Percentiles rank a stretch among this genome's conserved stretches.
Evolutionary conservation across 2,888 invertebrate species (phyloP).

Genomic region (Eudasyphora cyanicolor): DNA sequence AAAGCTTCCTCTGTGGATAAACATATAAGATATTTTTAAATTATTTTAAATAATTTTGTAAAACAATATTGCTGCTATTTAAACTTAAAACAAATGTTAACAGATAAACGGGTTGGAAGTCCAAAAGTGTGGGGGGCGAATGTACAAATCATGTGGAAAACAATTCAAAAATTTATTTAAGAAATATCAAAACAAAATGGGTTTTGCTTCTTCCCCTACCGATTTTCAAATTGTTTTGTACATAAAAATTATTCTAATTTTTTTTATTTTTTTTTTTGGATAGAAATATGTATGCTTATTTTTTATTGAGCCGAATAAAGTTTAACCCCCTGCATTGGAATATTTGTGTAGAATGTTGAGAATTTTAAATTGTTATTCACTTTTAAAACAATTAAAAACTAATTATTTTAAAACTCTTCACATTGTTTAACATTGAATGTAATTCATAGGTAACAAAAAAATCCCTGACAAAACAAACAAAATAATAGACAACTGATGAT

Average conservation of each 20-base stretch:
- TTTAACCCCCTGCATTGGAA: not conserved
- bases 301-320: not conserved
- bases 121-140: not conserved
- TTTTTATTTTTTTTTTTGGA: too few species aligned
- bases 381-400: not conserved
- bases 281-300: too few species aligned
- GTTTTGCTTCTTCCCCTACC: too few species aligned
- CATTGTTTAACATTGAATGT: too few species aligned
- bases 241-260: not conserved
- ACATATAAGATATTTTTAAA: constrained; percentile 25
- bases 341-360: not conserved
- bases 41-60: constrained; percentile 36
- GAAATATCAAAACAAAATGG: not conserved
- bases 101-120: constrained; percentile 4
- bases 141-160: not conserved
- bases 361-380: not conserved
- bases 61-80: constrained; percentile 15
- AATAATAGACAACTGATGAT: too few species aligned
- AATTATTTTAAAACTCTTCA: constrained; percentile 7
- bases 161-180: not conserved
- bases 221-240: not conserved
- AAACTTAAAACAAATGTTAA: constrained; percentile 9
- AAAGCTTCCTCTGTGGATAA: constrained; percentile 22
- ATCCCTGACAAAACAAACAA: too few species aligned
- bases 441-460: too few species aligned